phyloP scores from a whole-genome alignment of 2,888 invertebrate genomes.

The Polia nebulosa region DNA sequence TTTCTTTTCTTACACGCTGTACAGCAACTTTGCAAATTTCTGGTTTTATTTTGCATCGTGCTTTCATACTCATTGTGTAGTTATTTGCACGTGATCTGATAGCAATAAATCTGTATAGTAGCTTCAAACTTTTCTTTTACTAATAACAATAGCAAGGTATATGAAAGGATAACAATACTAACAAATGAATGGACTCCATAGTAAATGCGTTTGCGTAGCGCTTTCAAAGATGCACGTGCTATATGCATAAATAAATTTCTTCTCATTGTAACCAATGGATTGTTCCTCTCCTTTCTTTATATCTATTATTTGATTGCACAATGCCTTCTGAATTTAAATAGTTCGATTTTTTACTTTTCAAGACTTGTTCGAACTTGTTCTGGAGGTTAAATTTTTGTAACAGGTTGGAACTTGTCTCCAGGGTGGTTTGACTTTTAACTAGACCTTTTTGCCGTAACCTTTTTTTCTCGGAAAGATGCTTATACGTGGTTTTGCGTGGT shows the following conservation, averaged over 20 bases:
- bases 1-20: neutral
- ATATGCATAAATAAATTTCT: slow-evolving; percentile 68
- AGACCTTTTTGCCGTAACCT: slow-evolving; percentile 54
- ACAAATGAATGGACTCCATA: slow-evolving; percentile 47
- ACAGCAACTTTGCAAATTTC: neutral
- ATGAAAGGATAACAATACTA: slow-evolving; percentile 64
- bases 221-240: slow-evolving; percentile 75
- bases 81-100: neutral
- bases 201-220: slow-evolving; percentile 31
- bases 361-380: slow-evolving; percentile 77
- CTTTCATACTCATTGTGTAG: neutral
- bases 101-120: slow-evolving; percentile 15
- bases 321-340: slow-evolving; percentile 61
- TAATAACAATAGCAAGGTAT: slow-evolving; percentile 43
- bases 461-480: slow-evolving; percentile 40
- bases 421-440: slow-evolving; percentile 52
- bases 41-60: neutral
- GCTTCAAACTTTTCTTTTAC: slow-evolving; percentile 27
- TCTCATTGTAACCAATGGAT: slow-evolving; percentile 66
- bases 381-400: slow-evolving; percentile 66
- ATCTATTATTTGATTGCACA: slow-evolving; percentile 70
- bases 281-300: slow-evolving; percentile 60
- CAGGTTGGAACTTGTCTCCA: slow-evolving; percentile 83
- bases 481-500: slow-evolving; percentile 29
- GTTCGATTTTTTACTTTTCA: slow-evolving; percentile 40